Base-by-base conservation (phyloP, 64 coral and sea anemone species). In the Astreopora myriophthalma region DNA sequence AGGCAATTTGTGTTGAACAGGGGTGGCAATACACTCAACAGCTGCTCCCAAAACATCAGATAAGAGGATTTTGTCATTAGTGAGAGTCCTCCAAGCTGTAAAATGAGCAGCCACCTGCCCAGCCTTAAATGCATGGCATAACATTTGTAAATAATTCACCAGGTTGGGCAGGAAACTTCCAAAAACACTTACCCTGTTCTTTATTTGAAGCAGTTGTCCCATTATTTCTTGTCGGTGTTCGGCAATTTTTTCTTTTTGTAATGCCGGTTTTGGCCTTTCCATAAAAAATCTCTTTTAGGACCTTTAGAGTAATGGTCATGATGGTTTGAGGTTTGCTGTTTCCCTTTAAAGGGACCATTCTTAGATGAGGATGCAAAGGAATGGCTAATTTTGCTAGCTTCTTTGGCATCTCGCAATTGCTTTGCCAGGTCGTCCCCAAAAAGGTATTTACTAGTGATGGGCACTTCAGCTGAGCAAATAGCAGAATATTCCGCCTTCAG, bases 351-450 rank as follows among this genome's bases (percentile, higher is more conserved):
- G 28, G 62, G 11, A 14, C 28, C 22, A 0, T 38, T 27, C 9
- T 48, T 11, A 14, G 26, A 24, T 28, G 39, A 14, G n/a, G 26
- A 9, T 2, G 12, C 27, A 27, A 92, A 5, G 5, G 72, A 52
- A 7, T 77, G 1, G 0, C 84, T 30, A 17, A 93, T 86, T 27
- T 30, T 67, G 32, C 34, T 74, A 1, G 61, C 40, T 58, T 92
- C 91, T 69, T 76, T 92, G 1, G 82, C 72, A 42, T 86, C 81
- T 44, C 71, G 28, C 1, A 92, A 16, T 37, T 86, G 71, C 42
- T 86, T 92, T 44, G 69, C 69, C 13, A 92, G 55, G 34, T 86
- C 72, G 5, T 61, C 48, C 30, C 72, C 82, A 35, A 68, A 92
- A 28, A 92, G 57, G 13, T 86, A 61, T 1, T 34, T 9, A 13